Base-by-base conservation (phyloP, 2,113 vertebrate genomes). In the Hippocampus barbouri region DNA sequence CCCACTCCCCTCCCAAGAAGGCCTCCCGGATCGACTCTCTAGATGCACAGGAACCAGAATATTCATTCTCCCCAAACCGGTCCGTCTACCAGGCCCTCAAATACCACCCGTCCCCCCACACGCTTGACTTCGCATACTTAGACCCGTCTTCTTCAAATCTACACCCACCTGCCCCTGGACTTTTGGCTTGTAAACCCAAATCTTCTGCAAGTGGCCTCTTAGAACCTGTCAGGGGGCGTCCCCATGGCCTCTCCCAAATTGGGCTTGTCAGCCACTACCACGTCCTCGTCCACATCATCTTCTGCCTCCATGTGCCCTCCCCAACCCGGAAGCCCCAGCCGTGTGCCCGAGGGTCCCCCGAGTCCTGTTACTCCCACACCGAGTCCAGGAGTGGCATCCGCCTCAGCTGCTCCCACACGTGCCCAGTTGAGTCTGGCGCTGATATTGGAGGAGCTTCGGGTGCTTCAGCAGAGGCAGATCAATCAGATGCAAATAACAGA, bases 401-500 rank as follows among this genome's bases (percentile, higher is more conserved):
- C 89, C 45, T 87, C 90, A 25, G 75, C 87, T 59, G 78, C 84
- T 23, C 88, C 89, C 6, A 85, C 89, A 25, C 25, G 91, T 88
- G 80, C 94, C 91, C 85, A 85, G 66, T 89, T 85, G 80, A 95
- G 80, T 83, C 95, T 82, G 79, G 94, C 72, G 34, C 74, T 96
- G 65, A 95, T 97, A 62, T 81, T 97, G 77, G 95, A 97, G 72
- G 95, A 97, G 79, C 93, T 96, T 5, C 87, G 94, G 1, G 94
- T 97, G 54, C 83, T 97, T 47, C 95, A 96, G 83, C 95, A 97
- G 86, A 89, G 95, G 54, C 95, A 97, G 86, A 95, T 96, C 76
- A 94, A 96, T 76, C 95, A 97, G 83, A 96, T 97, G 95, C 95
- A 96, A 81, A 96, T 97, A 91, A 96, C 95, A 0, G 95, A 97